phyloP scores from a whole-genome alignment of 2,797 vertebrate genomes.

The Manis javanica region DNA sequence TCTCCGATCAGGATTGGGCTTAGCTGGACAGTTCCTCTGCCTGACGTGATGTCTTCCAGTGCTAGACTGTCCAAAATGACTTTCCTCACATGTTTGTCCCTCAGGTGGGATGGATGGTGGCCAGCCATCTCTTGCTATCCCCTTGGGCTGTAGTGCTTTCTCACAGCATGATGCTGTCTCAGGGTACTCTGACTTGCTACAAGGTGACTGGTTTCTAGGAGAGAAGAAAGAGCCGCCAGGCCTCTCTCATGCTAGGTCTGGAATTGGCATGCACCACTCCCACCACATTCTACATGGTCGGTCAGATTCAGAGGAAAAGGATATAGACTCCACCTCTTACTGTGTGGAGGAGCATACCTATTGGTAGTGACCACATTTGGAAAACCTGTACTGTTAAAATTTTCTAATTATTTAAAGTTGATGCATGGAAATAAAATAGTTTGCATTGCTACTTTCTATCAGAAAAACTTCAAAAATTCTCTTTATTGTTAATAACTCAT shows the following conservation, averaged over 20 bases:
- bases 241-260: neutral
- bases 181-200: neutral
- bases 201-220: neutral
- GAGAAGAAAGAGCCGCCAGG: neutral
- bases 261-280: neutral
- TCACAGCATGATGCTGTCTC: neutral
- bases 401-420: neutral
- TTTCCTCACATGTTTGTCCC: neutral
- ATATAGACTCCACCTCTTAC: neutral
- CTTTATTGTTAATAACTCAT: neutral
- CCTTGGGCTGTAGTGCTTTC: neutral
- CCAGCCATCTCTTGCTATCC: neutral
- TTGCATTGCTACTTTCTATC: neutral
- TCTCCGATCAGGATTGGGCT: neutral
- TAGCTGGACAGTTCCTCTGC: neutral
- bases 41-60: neutral
- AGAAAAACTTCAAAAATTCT: neutral
- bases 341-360: neutral
- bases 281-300: neutral
- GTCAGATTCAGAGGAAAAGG: neutral
- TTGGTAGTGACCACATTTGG: neutral
- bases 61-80: neutral
- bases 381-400: neutral
- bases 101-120: neutral
- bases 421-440: neutral